Percentiles rank a stretch among this genome's conserved stretches.
These are phyloP conservation scores for Poecilia latipinna DNA, from an alignment of 2,113 vertebrate species.

Conservation along the genomic window DNA sequence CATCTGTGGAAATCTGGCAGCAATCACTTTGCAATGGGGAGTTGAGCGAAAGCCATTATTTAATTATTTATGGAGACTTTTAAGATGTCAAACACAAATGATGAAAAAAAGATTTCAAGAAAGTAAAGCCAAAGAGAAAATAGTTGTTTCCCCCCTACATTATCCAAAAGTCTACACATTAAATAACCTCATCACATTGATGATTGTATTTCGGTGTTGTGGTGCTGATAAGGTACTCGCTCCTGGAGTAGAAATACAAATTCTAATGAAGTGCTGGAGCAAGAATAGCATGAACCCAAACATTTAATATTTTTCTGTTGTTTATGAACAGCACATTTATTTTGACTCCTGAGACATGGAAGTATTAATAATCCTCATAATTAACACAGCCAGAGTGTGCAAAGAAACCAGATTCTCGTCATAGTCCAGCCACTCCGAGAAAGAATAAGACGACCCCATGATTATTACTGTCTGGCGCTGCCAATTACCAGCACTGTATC, in stretches of 20 bases:
- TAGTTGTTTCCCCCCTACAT: neutral
- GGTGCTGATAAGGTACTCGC: neutral
- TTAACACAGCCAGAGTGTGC: slow-evolving; percentile 7
- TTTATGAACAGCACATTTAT: neutral
- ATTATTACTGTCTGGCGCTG: slow-evolving; percentile 51
- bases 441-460: slow-evolving; percentile 47
- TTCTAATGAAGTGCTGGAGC: neutral
- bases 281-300: neutral
- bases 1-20: neutral
- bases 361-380: neutral
- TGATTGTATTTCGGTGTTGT: neutral
- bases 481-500: slow-evolving; percentile 55
- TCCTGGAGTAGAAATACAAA: neutral
- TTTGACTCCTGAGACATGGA: neutral
- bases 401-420: slow-evolving; percentile 32
- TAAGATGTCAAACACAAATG: neutral
- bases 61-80: neutral
- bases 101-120: neutral
- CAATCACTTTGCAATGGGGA: neutral
- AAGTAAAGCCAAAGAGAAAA: neutral
- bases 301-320: neutral
- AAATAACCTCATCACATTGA: neutral
- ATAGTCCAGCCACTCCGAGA: slow-evolving; percentile 25
- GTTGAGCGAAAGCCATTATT: neutral
- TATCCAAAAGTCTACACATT: neutral